phyloP scores from a whole-genome alignment of 2,888 invertebrate genomes.

The Eupsilia transversa region DNA sequence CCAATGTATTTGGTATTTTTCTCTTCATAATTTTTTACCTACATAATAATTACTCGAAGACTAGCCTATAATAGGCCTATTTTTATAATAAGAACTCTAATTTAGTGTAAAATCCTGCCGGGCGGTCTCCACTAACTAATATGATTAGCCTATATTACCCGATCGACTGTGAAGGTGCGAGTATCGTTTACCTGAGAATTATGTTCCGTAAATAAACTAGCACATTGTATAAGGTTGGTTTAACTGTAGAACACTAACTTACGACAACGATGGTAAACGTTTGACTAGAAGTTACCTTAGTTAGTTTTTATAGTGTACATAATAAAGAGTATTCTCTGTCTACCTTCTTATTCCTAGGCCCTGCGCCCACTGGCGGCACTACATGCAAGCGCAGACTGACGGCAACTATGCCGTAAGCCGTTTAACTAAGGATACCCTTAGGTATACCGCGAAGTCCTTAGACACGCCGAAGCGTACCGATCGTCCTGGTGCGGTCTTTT shows the following conservation, averaged over 20 bases:
- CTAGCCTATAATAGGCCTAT: slow-evolving; percentile 4
- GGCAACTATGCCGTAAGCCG: not conserved
- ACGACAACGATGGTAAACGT: not conserved
- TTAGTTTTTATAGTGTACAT: no score
- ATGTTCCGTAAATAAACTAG: slow-evolving; percentile 29
- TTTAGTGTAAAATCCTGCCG: slow-evolving; percentile 59
- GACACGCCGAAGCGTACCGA: not conserved
- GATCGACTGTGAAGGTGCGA: slow-evolving; percentile 40
- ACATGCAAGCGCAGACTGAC: not conserved
- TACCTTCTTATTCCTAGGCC: not conserved
- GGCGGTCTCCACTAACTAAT: slow-evolving; percentile 32
- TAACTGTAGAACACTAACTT: no score
- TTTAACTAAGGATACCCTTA: no score
- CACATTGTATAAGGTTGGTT: not conserved
- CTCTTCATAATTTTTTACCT: no score
- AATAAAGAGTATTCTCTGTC: no score
- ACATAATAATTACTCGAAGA: not conserved
- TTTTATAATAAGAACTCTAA: slow-evolving; percentile 43
- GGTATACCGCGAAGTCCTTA: not conserved
- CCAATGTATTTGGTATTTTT: no score
- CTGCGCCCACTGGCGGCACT: not conserved
- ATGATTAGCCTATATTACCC: slow-evolving; percentile 46
- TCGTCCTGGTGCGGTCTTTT: not conserved
- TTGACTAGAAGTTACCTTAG: not conserved
- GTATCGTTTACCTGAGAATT: slow-evolving; percentile 14